Conservation (phyloP, 2,888 invertebrate genomes). For the Aporophyla lueneburgensis region DNA sequence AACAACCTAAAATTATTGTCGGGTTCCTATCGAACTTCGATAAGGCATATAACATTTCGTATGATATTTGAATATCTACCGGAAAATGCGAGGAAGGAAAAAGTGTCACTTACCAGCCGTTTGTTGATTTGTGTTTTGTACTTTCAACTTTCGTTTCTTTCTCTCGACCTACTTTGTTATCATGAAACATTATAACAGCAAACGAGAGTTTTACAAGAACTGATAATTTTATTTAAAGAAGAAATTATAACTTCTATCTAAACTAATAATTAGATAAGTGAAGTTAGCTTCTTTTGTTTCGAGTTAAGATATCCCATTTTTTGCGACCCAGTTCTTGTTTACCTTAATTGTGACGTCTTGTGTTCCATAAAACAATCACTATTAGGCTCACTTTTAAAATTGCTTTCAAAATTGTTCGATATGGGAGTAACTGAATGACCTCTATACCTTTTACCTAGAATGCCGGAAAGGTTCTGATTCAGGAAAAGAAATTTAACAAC, state of each 20-base stretch:
- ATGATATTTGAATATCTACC: conserved; percentile 25
- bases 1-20: conserved; percentile 15
- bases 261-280: conserved; percentile 19
- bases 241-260: conserved; percentile 2
- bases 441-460: conserved; percentile 18
- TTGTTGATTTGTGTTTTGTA: conserved; percentile 41
- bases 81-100: conserved; percentile 13
- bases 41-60: conserved; percentile 30
- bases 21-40: conserved; percentile 33
- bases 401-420: conserved; percentile 20
- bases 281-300: conserved; percentile 19
- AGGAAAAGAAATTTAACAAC: conserved; percentile 42
- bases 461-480: conserved; percentile 7
- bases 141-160: conserved; percentile 21
- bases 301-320: background rate
- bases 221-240: conserved; percentile 24
- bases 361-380: background rate
- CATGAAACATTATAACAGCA: conserved; percentile 20
- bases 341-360: too few relatives aligned
- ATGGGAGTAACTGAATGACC: conserved; percentile 9
- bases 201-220: conserved; percentile 26
- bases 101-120: conserved; percentile 13
- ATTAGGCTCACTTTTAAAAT: background rate
- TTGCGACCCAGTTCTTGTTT: too few relatives aligned
- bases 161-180: conserved; percentile 18